Conservation (phyloP, 2,888 invertebrate species). For the Esperia sulphurella region DNA sequence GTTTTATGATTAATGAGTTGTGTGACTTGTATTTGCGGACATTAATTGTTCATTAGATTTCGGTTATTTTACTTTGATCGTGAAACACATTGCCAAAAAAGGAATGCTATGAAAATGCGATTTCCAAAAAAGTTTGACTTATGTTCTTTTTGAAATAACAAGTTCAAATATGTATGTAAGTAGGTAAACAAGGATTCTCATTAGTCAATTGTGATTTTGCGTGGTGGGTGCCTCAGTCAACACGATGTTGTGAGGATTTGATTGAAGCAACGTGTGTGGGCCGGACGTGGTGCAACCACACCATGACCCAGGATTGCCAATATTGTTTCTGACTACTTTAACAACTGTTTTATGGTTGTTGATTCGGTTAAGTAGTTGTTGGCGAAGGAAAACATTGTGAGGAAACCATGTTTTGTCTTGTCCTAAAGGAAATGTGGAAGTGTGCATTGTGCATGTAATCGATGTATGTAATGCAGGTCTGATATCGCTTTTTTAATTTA, state of each 20-base stretch:
- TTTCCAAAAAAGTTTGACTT: too few species aligned
- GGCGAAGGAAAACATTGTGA: not conserved
- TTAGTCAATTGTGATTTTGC: not conserved
- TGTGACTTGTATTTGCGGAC: too few species aligned
- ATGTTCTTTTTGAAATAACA: too few species aligned
- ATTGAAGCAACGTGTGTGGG: not conserved
- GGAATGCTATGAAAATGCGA: too few species aligned
- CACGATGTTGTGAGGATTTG: not conserved
- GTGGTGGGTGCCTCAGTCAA: not conserved
- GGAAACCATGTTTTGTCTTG: not conserved
- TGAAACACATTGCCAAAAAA: too few species aligned
- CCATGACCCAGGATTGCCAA: not conserved
- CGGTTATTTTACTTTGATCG: too few species aligned
- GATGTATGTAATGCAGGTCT: too few species aligned
- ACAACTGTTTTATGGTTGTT: conserved; percentile 8
- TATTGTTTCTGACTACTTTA: conserved; percentile 6
- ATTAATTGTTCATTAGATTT: too few species aligned
- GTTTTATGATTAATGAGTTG: too few species aligned
- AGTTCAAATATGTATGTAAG: too few species aligned
- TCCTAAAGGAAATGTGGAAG: not conserved
- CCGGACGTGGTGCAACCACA: not conserved
- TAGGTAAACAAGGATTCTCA: not conserved
- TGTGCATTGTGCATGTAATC: not conserved
- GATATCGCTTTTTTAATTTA: too few species aligned
- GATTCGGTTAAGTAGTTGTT: conserved; percentile 10